A percentile compares a stretch with the other conserved stretches of the same genome.
phyloP scores from a whole-genome alignment of 2,888 invertebrate genomes.

The Selenia dentaria region DNA sequence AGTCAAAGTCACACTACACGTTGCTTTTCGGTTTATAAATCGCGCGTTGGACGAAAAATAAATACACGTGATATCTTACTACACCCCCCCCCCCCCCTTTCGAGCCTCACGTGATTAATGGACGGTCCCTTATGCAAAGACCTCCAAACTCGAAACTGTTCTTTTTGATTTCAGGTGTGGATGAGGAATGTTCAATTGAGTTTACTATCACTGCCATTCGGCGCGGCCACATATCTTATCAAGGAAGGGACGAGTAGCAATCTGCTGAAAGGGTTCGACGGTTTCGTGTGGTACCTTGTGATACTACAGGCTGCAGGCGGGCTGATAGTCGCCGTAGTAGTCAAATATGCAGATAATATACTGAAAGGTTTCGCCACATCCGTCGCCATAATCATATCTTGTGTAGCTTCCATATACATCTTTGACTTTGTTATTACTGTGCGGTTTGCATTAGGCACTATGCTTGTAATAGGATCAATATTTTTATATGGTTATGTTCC shows the following conservation, averaged over 20 bases:
- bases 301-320: constrained; percentile 97
- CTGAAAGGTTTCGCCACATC: constrained; percentile 99
- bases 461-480: constrained; percentile 96
- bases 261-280: constrained; percentile 88
- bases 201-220: constrained; percentile 95
- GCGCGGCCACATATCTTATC: constrained; percentile 90
- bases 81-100: no score
- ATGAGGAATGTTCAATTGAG: constrained; percentile 99
- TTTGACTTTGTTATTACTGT: constrained; percentile 94
- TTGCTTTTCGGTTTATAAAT: no score
- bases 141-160: no score
- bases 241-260: constrained; percentile 90
- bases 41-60: no score
- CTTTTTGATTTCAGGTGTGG: constrained; percentile 86
- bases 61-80: no score
- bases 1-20: no score
- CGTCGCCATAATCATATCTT: constrained; percentile 97
- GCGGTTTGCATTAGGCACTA: constrained; percentile 94
- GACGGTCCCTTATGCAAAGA: no score
- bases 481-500: constrained; percentile 96
- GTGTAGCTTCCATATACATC: constrained; percentile 96
- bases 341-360: constrained; percentile 99
- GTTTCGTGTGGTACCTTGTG: constrained; percentile 95
- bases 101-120: no score
- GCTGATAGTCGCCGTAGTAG: constrained; percentile 98